Evolutionary conservation across 2,113 vertebrate species (phyloP).

Genomic region (Apteryx mantelli): DNA sequence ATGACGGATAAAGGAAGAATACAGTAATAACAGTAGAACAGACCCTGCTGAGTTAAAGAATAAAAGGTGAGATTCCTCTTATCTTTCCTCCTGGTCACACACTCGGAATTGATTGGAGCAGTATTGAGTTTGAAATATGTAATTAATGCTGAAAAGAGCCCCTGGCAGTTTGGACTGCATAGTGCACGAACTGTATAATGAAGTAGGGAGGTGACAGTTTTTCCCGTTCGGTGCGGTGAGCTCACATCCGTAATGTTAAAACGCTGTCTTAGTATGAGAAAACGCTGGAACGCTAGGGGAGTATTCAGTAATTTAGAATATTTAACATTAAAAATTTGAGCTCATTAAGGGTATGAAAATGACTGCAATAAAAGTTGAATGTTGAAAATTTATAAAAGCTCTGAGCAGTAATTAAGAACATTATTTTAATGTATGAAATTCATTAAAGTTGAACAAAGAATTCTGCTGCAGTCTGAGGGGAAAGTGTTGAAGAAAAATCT

Average conservation of each 20-base stretch:
- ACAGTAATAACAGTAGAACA: not conserved
- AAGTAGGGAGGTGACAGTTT: not conserved
- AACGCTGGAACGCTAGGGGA: not conserved
- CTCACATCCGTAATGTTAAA: not conserved
- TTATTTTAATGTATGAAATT: conserved; percentile 15
- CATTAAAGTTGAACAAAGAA: not conserved
- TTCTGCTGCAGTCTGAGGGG: not conserved
- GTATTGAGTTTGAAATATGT: not conserved
- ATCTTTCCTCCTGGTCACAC: not conserved
- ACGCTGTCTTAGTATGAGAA: not conserved
- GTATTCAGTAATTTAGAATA: not conserved
- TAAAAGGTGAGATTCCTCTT: not conserved
- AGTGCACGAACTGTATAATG: conserved; percentile 3
- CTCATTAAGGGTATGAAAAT: conserved; percentile 28
- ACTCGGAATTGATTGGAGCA: not conserved
- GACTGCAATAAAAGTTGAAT: not conserved
- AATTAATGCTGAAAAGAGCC: conserved; percentile 34
- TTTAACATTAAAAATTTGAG: conserved; percentile 1
- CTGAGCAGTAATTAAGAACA: conserved; percentile 22
- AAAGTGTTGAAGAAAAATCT: not conserved
- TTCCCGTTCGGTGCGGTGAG: not conserved
- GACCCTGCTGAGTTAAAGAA: not conserved
- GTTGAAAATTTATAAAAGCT: not conserved
- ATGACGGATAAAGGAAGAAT: not conserved
- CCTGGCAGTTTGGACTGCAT: not conserved